Evolutionary conservation across 2,888 invertebrate species (phyloP).

Genomic region (Phalera bucephala): DNA sequence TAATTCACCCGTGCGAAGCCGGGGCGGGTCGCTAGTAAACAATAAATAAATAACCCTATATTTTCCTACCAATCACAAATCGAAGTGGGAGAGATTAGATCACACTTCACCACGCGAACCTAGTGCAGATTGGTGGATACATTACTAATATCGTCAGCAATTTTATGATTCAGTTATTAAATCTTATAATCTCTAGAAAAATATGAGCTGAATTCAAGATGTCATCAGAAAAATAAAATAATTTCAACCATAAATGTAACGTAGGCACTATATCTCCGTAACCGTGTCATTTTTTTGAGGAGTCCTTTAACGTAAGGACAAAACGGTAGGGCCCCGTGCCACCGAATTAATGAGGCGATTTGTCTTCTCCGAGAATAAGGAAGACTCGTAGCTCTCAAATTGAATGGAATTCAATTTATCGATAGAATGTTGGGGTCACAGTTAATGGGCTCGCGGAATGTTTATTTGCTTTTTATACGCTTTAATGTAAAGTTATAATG

Average conservation of each 20-base stretch:
- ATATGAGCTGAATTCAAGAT: not conserved
- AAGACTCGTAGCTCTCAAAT: constrained; percentile 50
- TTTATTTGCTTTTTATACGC: constrained; percentile 41
- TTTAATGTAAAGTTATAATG: constrained; percentile 29
- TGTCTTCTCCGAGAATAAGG: constrained; percentile 47
- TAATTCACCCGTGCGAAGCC: no score
- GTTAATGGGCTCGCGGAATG: constrained; percentile 44
- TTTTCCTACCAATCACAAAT: no score
- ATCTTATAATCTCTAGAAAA: no score
- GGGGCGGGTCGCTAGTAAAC: no score
- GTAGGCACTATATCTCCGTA: constrained; percentile 11
- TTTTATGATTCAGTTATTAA: no score
- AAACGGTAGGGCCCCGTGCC: constrained; percentile 49
- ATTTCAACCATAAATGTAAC: constrained; percentile 9
- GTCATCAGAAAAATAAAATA: constrained; percentile 5
- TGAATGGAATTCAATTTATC: constrained; percentile 59
- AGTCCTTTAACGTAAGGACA: constrained; percentile 36
- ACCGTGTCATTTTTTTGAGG: constrained; percentile 21
- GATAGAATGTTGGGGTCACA: constrained; percentile 22
- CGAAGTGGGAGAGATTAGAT: constrained; percentile 8
- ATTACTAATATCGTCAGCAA: no score
- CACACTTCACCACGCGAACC: not conserved
- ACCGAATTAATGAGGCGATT: constrained; percentile 67
- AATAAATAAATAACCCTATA: no score
- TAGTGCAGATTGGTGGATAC: constrained; percentile 9